A percentile compares a stretch with the other conserved stretches of the same genome.
Evolutionary conservation across 2,888 invertebrate genomes (phyloP).

Genomic region (Scaptomyza tumidula): DNA sequence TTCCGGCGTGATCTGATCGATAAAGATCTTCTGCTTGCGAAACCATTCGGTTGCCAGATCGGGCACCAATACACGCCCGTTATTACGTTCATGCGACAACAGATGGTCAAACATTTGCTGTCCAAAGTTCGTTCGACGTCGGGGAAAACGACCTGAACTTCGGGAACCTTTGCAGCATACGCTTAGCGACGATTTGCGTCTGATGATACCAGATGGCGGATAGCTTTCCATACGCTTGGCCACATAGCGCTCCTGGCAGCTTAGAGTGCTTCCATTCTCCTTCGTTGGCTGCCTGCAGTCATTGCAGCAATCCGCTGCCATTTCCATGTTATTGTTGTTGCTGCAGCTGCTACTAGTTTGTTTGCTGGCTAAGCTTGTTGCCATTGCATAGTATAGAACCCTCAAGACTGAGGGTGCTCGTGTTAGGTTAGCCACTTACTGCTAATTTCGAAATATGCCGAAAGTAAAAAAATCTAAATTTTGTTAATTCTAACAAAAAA

Average conservation of each 20-base stretch:
- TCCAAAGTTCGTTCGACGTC: neutral
- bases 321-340: neutral
- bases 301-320: neutral
- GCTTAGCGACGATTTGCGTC: neutral
- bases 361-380: conserved; percentile 9
- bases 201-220: conserved; percentile 31
- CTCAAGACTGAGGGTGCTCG: conserved; percentile 17
- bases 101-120: conserved; percentile 48
- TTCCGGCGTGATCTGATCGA: conserved; percentile 39
- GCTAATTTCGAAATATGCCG: conserved; percentile 38
- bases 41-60: conserved; percentile 73
- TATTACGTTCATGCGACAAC: conserved; percentile 12
- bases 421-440: conserved; percentile 17
- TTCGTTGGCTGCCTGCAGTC: neutral
- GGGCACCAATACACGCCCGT: conserved; percentile 62
- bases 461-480: conserved; percentile 31
- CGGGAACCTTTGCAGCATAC: conserved; percentile 15
- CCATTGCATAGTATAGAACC: conserved; percentile 32
- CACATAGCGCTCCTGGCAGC: conserved; percentile 30
- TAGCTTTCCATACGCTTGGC: conserved; percentile 34
- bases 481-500: conserved; percentile 31
- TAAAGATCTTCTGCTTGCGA: conserved; percentile 63
- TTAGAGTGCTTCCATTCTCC: neutral
- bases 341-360: neutral
- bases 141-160: neutral